phyloP scores from a whole-genome alignment of 2,888 invertebrate genomes.

The Rhagonycha lutea region DNA sequence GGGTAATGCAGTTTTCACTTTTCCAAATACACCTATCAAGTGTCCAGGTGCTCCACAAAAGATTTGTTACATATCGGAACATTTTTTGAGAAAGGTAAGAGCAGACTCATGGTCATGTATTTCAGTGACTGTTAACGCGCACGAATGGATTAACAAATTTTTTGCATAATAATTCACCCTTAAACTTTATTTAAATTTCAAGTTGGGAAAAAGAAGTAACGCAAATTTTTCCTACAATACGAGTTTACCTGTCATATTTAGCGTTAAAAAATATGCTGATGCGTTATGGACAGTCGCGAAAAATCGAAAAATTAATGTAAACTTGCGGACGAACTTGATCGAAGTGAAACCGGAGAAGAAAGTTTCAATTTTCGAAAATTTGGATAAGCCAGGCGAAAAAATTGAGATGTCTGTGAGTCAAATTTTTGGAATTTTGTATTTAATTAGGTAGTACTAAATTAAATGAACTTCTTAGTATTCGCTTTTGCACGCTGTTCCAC shows the following conservation, averaged over 20 bases:
- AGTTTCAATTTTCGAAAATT: slow-evolving; percentile 79
- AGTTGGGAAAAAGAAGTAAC: slow-evolving; percentile 74
- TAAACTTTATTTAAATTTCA: background rate
- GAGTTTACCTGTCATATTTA: slow-evolving; percentile 86
- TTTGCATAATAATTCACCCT: too few relatives aligned
- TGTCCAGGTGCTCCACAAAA: slow-evolving; percentile 99
- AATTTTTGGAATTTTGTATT: background rate
- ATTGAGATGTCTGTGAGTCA: slow-evolving; percentile 35
- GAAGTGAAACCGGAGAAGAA: slow-evolving; percentile 71
- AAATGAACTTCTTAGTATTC: slow-evolving; percentile 64
- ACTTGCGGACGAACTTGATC: slow-evolving; percentile 73
- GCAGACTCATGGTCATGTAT: too few relatives aligned
- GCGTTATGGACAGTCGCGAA: slow-evolving; percentile 76
- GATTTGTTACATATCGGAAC: slow-evolving; percentile 89
- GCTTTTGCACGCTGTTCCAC: slow-evolving; percentile 87
- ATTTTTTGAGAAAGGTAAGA: slow-evolving; percentile 77
- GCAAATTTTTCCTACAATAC: slow-evolving; percentile 84
- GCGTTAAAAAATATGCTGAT: slow-evolving; percentile 91
- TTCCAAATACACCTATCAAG: slow-evolving; percentile 88
- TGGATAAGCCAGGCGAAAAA: slow-evolving; percentile 57
- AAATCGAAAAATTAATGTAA: slow-evolving; percentile 76
- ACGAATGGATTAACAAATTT: too few relatives aligned
- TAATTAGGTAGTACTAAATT: background rate
- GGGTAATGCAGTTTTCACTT: slow-evolving; percentile 91
- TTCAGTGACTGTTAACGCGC: too few relatives aligned